Conservation (phyloP, 2,888 invertebrate genomes). For the Xestia sexstrigata region DNA sequence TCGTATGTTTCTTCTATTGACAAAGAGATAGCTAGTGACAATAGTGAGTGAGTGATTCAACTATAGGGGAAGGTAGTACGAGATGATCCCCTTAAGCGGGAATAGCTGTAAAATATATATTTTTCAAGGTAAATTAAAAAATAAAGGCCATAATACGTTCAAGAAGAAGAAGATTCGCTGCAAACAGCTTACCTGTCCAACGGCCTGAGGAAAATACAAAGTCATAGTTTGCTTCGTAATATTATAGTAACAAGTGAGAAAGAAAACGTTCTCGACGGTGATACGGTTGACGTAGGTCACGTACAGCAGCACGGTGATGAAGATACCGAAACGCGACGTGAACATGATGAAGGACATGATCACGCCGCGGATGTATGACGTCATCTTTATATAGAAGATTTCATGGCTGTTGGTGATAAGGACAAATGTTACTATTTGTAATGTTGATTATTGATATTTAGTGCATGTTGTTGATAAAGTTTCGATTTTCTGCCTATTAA, state of each 20-base stretch:
- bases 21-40: background rate
- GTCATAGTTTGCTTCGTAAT: conserved; percentile 94
- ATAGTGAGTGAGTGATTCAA: background rate
- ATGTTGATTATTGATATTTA: background rate
- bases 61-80: too few species aligned
- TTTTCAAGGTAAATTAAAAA: too few species aligned
- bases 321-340: conserved; percentile 92
- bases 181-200: conserved; percentile 88
- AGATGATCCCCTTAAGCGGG: too few species aligned
- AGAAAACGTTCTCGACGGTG: conserved; percentile 93
- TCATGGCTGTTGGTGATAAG: conserved; percentile 77
- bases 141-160: too few species aligned
- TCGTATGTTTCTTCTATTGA: background rate
- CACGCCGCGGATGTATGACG: conserved; percentile 91
- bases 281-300: conserved; percentile 91
- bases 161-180: background rate
- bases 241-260: conserved; percentile 94
- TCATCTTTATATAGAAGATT: conserved; percentile 84
- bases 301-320: conserved; percentile 92
- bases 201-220: conserved; percentile 92
- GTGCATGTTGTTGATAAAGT: conserved; percentile 1
- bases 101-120: too few species aligned
- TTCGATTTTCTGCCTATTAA: background rate
- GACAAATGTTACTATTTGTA: conserved; percentile 21
- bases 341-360: conserved; percentile 92